phyloP scores from a whole-genome alignment of 2,113 vertebrate genomes.

The Corydoras sp. region DNA sequence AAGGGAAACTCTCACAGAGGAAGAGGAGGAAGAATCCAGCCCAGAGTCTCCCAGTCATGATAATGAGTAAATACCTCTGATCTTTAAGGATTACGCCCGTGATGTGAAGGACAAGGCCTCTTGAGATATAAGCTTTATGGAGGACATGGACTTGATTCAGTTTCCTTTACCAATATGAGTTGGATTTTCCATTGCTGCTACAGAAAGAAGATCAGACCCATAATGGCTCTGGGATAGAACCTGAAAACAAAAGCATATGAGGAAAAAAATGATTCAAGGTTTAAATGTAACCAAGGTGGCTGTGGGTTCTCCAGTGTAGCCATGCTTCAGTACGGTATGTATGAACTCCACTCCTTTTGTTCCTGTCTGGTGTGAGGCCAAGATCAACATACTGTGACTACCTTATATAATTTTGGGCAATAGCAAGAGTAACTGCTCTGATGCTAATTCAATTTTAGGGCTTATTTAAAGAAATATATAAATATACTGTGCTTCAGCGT shows the following conservation, averaged over 20 bases:
- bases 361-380: constrained; percentile 15
- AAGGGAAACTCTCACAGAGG: constrained; percentile 80
- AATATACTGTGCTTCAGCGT: constrained; percentile 19
- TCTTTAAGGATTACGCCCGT: constrained; percentile 26
- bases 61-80: constrained; percentile 56
- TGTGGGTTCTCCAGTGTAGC: constrained; percentile 18
- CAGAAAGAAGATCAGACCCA: constrained; percentile 2
- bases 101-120: constrained; percentile 36
- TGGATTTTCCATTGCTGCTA: constrained; percentile 31
- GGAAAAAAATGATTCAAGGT: constrained; percentile 7
- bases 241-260: background rate
- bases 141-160: background rate
- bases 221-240: constrained; percentile 3
- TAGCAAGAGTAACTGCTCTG: constrained; percentile 14
- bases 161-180: constrained; percentile 10
- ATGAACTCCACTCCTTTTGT: constrained; percentile 21
- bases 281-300: background rate
- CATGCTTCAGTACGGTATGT: constrained; percentile 34
- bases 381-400: constrained; percentile 30
- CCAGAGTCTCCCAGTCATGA: constrained; percentile 83
- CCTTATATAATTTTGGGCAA: background rate
- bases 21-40: constrained; percentile 81
- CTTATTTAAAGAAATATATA: constrained; percentile 12
- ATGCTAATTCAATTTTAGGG: constrained; percentile 12
- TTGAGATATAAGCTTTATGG: background rate